These are phyloP conservation scores for Alloplasta piceator DNA, from an alignment of 2,888 invertebrate genomes.

Conservation along the genomic window DNA sequence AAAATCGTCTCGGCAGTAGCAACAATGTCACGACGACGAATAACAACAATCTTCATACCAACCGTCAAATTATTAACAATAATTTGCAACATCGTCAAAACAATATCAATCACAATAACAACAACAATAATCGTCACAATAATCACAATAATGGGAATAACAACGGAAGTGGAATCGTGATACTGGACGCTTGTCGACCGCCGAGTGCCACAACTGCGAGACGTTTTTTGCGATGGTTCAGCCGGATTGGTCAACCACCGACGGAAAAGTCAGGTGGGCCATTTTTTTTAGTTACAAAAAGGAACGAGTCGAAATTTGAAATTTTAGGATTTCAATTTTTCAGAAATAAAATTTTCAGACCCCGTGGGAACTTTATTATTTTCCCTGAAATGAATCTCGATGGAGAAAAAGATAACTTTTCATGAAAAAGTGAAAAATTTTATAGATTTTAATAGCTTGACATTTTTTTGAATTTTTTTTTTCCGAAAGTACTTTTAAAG, in stretches of 20 bases:
- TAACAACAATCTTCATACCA: conserved; percentile 31
- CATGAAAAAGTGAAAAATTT: too few species aligned
- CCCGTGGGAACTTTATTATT: too few species aligned
- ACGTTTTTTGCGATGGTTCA: conserved; percentile 85
- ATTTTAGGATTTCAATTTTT: too few species aligned
- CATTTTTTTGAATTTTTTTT: too few species aligned
- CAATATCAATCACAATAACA: conserved; percentile 61
- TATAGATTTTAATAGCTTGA: too few species aligned
- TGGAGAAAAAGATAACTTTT: too few species aligned
- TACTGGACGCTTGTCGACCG: conserved; percentile 78
- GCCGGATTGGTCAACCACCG: conserved; percentile 84
- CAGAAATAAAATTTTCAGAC: too few species aligned
- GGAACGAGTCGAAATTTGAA: too few species aligned
- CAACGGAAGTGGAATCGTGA: conserved; percentile 77
- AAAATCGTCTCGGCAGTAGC: conserved; percentile 50
- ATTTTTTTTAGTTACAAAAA: conserved; percentile 23
- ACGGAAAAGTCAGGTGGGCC: conserved; percentile 84
- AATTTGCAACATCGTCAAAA: conserved; percentile 50
- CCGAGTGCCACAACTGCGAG: conserved; percentile 83
- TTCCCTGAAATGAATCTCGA: too few species aligned
- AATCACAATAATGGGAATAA: conserved; percentile 72
- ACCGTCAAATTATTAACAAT: conserved; percentile 50
- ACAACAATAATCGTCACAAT: conserved; percentile 61
- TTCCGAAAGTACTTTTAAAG: too few species aligned
- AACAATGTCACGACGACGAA: conserved; percentile 24